phyloP scores from a whole-genome alignment of 2,113 vertebrate genomes.

The Atherinomorus stipes region DNA sequence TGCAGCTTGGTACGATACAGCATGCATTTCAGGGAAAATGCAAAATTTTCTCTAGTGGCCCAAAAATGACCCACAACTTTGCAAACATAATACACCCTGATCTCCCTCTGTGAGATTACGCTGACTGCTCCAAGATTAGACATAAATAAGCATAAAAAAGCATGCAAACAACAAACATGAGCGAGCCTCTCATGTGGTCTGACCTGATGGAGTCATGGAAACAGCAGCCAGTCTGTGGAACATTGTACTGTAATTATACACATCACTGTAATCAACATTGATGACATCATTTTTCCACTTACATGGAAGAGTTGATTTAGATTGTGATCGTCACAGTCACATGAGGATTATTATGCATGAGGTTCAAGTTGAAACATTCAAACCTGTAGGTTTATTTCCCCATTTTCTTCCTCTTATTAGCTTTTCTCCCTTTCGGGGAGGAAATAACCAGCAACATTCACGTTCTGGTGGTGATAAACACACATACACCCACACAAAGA shows the following conservation, averaged over 20 bases:
- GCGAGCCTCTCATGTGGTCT: too few relatives aligned
- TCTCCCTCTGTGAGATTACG: constrained; percentile 13
- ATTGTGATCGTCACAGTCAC: neutral
- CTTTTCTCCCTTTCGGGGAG: too few relatives aligned
- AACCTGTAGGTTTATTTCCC: too few relatives aligned
- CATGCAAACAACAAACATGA: too few relatives aligned
- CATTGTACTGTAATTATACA: constrained; percentile 6
- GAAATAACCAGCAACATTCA: too few relatives aligned
- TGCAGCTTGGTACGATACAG: too few relatives aligned
- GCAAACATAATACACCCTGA: neutral
- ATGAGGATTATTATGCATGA: neutral
- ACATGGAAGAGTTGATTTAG: neutral
- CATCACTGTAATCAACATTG: too few relatives aligned
- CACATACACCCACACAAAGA: constrained; percentile 9
- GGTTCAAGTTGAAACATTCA: too few relatives aligned
- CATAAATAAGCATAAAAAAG: too few relatives aligned
- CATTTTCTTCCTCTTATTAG: too few relatives aligned
- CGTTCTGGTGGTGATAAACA: too few relatives aligned
- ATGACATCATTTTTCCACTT: neutral
- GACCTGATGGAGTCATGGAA: constrained; percentile 27
- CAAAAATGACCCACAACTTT: constrained; percentile 3
- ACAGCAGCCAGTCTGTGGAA: constrained; percentile 20
- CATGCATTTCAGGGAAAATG: neutral
- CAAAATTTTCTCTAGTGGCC: neutral
- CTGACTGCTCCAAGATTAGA: too few relatives aligned